Evolutionary conservation across 1,140 invertebrate genomes (phyloP), one percentile per base, ranked within the genome.

Genomic region (Tetramorium simillimum): DNA sequence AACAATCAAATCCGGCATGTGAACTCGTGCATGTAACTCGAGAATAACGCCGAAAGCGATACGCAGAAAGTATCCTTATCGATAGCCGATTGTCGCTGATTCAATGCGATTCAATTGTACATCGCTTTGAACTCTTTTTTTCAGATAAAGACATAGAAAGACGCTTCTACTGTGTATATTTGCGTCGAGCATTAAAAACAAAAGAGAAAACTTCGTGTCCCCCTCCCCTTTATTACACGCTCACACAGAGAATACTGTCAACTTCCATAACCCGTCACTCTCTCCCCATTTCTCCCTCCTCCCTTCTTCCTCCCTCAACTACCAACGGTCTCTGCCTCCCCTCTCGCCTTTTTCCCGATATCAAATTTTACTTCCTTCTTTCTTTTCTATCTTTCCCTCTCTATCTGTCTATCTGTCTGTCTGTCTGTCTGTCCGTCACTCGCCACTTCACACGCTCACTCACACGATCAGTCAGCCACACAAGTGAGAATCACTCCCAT

Each of bases 381-480:
- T 86, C 89, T 86, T 88, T 67, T 90, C 89, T 87, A 43, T 87
- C 85, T 89, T 81, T 37, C 60, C 85, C 73, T 89, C 53, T 86
- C 85, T 90, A 87, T 67, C 89, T 87, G n/a, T 89, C 84, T 86
- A 46, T 77, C 88, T 91, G 78, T 91, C 90, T 89, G 73, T 91
- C 90, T 89, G 73, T 91, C 90, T 90, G 85, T 91, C 90, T 91
- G 86, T 91, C 90, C 90, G 85, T 91, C 89, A 91, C 90, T 78
- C 87, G 80, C 80, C 90, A 91, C 87, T 91, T 90, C 77, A 91
- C 87, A 91, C 90, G 90, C 87, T 91, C 89, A 91, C 89, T 87
- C 89, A 90, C 89, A 90, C 89, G 75, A 89, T 91, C 89, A 67
- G 76, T 86, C 89, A 86, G 60, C 58, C 67, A 58, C 89, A 80